Evolutionary conservation across 2,888 invertebrate genomes (phyloP).

Genomic region (Abscondita cerata): DNA sequence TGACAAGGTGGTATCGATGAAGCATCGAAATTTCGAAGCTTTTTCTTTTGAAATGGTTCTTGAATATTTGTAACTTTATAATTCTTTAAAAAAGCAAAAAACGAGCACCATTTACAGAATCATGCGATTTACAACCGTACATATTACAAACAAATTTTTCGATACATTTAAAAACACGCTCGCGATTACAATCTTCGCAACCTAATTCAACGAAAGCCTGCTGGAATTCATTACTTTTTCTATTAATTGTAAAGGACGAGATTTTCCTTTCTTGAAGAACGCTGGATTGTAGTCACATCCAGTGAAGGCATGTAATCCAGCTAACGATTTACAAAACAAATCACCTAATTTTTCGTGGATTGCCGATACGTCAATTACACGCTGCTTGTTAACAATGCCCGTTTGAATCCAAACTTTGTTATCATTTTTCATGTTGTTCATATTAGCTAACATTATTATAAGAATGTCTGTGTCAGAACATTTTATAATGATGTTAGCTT

Average conservation of each 20-base stretch:
- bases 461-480: slow-evolving; percentile 35
- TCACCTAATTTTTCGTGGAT: slow-evolving; percentile 34
- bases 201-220: neutral
- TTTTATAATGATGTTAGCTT: slow-evolving; percentile 30
- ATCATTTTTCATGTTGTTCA: slow-evolving; percentile 37
- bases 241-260: slow-evolving; percentile 28
- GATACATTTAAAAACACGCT: neutral
- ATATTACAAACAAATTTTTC: neutral
- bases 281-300: slow-evolving; percentile 39
- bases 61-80: slow-evolving; percentile 45
- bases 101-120: neutral
- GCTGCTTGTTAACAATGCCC: slow-evolving; percentile 35
- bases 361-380: slow-evolving; percentile 37
- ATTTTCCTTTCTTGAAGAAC: slow-evolving; percentile 35
- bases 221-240: neutral
- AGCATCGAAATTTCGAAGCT: slow-evolving; percentile 45
- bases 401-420: slow-evolving; percentile 37
- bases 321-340: slow-evolving; percentile 24
- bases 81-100: slow-evolving; percentile 12
- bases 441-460: slow-evolving; percentile 39
- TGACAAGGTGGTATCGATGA: slow-evolving; percentile 44
- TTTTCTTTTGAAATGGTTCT: slow-evolving; percentile 40
- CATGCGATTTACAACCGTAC: neutral
- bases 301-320: no score
- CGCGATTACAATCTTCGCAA: neutral